Evolutionary conservation across 2,113 vertebrate species (phyloP).

Genomic region (Bubo bubo): DNA sequence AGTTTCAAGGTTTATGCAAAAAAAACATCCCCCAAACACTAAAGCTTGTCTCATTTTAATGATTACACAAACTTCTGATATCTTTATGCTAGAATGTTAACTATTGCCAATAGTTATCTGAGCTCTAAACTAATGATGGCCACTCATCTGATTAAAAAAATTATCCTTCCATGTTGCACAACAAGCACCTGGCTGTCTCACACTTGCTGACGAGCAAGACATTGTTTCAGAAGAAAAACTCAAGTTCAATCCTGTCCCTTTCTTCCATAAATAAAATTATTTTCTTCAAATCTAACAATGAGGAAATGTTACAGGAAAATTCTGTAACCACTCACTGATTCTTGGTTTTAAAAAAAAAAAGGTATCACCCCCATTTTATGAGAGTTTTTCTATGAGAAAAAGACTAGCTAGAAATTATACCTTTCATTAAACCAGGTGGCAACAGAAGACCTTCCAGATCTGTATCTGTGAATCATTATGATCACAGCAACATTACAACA

Average conservation of each 20-base stretch:
- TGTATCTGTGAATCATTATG: not conserved
- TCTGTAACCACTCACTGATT: not conserved
- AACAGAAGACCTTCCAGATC: not conserved
- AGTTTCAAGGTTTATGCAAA: not conserved
- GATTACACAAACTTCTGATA: not conserved
- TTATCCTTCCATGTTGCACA: not conserved
- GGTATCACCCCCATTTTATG: not conserved
- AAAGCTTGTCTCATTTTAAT: not conserved
- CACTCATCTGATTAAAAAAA: not conserved
- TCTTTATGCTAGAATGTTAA: not conserved
- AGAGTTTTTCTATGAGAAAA: not conserved
- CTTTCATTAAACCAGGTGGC: not conserved
- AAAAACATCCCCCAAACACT: not conserved
- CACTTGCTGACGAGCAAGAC: not conserved
- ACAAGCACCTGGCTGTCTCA: not conserved
- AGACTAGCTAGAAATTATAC: not conserved
- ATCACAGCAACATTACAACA: not conserved
- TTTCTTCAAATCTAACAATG: not conserved
- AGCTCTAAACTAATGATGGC: not conserved
- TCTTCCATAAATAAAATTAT: not conserved
- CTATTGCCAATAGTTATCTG: not conserved
- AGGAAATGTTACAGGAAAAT: not conserved
- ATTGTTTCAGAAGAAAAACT: not conserved
- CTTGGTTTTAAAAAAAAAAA: not conserved
- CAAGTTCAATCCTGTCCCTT: not conserved